phyloP scores from a whole-genome alignment of 2,888 invertebrate species.

The Colletes collaris region DNA sequence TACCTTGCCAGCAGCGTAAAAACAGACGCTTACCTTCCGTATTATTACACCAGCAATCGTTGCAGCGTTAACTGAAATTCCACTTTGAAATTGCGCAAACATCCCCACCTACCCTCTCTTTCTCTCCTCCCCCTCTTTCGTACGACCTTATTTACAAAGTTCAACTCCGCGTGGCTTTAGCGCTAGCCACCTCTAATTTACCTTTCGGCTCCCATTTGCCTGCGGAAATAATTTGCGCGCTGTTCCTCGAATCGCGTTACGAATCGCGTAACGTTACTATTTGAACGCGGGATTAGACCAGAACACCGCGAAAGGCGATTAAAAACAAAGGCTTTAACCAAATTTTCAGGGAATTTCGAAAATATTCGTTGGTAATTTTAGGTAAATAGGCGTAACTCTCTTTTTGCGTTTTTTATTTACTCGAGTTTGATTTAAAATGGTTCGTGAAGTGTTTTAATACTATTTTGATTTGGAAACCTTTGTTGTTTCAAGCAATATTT shows the following conservation, averaged over 20 bases:
- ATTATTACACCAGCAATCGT: slow-evolving; percentile 17
- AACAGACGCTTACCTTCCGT: slow-evolving; percentile 25
- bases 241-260: too few species aligned
- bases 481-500: too few species aligned
- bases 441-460: too few species aligned
- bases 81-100: slow-evolving; percentile 20
- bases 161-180: background rate
- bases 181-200: slow-evolving; percentile 6
- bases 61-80: slow-evolving; percentile 18
- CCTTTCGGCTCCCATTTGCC: background rate
- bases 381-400: too few species aligned
- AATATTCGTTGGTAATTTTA: too few species aligned
- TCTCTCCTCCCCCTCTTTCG: background rate
- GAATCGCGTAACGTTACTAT: too few species aligned
- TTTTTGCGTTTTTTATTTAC: too few species aligned
- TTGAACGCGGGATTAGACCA: too few species aligned
- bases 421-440: too few species aligned
- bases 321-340: too few species aligned
- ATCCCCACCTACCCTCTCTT: background rate
- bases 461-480: too few species aligned
- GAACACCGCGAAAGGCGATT: background rate
- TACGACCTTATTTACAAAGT: slow-evolving; percentile 4
- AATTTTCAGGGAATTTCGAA: too few species aligned
- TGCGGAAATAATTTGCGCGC: background rate
- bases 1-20: slow-evolving; percentile 33